Base-by-base conservation (phyloP, 2,888 invertebrate species). In the Coenonympha glycerion region DNA sequence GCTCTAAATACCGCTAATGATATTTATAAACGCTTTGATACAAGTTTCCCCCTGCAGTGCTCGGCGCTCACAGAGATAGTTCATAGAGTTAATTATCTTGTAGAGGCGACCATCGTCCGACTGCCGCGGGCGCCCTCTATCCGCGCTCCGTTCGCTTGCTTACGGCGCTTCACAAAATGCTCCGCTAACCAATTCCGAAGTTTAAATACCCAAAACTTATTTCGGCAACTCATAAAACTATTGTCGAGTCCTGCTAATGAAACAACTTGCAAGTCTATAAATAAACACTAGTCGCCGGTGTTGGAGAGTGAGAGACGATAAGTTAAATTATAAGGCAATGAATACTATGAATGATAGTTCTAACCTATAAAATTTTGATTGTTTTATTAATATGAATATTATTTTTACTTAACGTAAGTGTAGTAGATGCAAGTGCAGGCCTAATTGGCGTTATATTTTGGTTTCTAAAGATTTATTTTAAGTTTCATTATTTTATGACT, bases 211-310 rank as follows among this genome's bases (percentile, higher is more conserved):
- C 59, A 59, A 71, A 86, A 84, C 82, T 82, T 80, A 80, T 82
- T 83, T 83, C 68, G 71, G 73, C 68, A 79, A 80, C 82, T 84
- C 79, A 76, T 83, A 83, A 80, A 85, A 86, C 84, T 82, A 73
- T 78, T 76, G 74, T 74, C 66, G 74, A 64, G 61, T 62, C 61
- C 56, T 62, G 69, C 65, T 76, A 77, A 55, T 52, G 49, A 76
- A 71, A 62, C 75, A 73, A 61, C 68, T 63, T 65, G 55, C 50
- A 61, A 58, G 55, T 56, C 57, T 53, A 55, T 59, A 59, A 65
- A 55, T 59, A 59, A 65, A 60, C 58, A 59, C 52, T 47, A 39
- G 24, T 28, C 47, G 42, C 39, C 49, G 45, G 44, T 47, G 46
- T 41, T 39, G 24, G 50, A 50, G 34, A 1, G 18, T 24, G 22